Percentiles rank a stretch among this genome's conserved stretches.
These are phyloP conservation scores for Phodopus roborovskii DNA, from an alignment of 2,113 vertebrate species.

Conservation along the genomic window DNA sequence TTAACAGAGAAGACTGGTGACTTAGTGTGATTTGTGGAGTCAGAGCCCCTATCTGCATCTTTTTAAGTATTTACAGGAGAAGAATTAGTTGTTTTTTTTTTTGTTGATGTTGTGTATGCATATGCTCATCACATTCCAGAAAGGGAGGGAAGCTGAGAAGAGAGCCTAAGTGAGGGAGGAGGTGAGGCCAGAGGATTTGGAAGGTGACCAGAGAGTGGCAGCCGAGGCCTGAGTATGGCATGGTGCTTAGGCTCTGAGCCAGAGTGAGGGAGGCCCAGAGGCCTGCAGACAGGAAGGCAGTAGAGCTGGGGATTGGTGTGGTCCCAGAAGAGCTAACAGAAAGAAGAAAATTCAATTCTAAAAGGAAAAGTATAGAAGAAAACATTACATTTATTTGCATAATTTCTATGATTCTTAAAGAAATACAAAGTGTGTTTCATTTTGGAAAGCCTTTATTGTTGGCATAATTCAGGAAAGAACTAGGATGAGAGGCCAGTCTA, in stretches of 20 bases:
- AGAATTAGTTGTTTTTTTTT: neutral
- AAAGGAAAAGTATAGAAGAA: neutral
- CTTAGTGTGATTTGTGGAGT: neutral
- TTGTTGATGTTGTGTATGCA: neutral
- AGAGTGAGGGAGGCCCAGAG: neutral
- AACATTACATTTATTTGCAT: neutral
- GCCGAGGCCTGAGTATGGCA: neutral
- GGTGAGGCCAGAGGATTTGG: neutral
- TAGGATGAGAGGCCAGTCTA: neutral
- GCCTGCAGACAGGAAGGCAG: neutral
- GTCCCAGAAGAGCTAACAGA: neutral
- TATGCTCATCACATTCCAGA: neutral
- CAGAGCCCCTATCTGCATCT: neutral
- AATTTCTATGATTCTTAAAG: neutral
- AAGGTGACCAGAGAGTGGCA: conserved; percentile 36
- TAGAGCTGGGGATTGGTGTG: neutral
- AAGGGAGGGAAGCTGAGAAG: neutral
- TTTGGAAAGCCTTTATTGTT: neutral
- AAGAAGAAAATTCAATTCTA: neutral
- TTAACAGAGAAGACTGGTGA: conserved; percentile 35
- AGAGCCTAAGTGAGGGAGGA: neutral
- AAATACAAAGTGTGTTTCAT: neutral
- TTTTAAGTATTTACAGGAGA: conserved; percentile 43
- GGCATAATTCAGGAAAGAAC: neutral
- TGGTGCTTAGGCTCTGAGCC: neutral